Evolutionary conservation across 2,113 vertebrate genomes (phyloP), one percentile per base, ranked within the genome.

Genomic region (Climacteris rufus): DNA sequence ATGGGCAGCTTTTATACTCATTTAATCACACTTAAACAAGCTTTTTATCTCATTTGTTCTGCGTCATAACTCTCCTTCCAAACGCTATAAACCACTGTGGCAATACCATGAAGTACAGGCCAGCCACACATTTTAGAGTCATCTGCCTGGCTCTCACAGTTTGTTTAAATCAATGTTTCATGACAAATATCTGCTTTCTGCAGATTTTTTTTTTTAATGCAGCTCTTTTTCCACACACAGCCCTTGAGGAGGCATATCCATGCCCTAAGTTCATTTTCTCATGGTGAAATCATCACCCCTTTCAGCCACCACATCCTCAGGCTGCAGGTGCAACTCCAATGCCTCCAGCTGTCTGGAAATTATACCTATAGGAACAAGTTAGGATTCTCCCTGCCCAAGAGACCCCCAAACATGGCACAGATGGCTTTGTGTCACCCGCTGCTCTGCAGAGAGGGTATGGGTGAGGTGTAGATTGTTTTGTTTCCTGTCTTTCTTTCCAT

Each of bases 41-140:
- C 65, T 94, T 97, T 96, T 91, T 91, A 95, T 94, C 90, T 95
- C 88, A 87, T 96, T 96, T 87, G 87, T 96, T 96, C 81, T 96
- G 94, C 87, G 27, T 95, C 92, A 92, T 93, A 95, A 88, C 53
- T 89, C 92, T 91, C 63, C 74, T 50, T 93, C 77, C 87, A 80
- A 94, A 89, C 64, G 35, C 83, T 68, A 81, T 71, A 95, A 95
- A 95, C 90, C 25, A 8, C 83, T 83, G 81, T 77, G 91, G 95
- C 91, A 91, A 77, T 45, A 42, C 61, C 83, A 72, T 1, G 10
- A 69, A 82, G 69, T 16, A 30, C 23, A 76, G 80, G 82, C 71
- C 84, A 91, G 82, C 59, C 27, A 47, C 82, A 80, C 30, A 69
- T 79, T 87, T 85, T 28, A 30, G 84, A 93, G 54, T 56, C 93